phyloP scores from a whole-genome alignment of 2,797 vertebrate species.

The Neomorphus geoffroyi region DNA sequence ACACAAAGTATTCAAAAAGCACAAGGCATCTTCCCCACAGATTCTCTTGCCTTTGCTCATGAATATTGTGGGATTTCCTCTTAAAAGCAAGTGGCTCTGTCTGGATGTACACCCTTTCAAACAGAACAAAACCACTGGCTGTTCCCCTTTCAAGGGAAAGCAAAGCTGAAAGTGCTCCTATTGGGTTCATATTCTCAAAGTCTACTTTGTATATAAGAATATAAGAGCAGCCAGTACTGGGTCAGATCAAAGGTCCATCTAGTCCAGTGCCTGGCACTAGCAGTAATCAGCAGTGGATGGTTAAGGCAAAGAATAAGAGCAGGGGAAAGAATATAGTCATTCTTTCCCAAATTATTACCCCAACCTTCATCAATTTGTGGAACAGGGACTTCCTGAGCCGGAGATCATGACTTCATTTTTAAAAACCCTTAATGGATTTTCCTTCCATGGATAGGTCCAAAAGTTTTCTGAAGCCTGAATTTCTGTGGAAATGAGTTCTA shows the following conservation, averaged over 20 bases:
- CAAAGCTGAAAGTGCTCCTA: neutral
- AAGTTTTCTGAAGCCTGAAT: neutral
- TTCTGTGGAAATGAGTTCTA: neutral
- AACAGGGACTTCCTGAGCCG: neutral
- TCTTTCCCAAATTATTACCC: neutral
- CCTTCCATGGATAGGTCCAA: neutral
- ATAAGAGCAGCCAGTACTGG: neutral
- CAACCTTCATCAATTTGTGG: neutral
- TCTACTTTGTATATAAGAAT: neutral
- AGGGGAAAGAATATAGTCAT: neutral
- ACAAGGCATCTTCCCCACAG: neutral
- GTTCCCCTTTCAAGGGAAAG: neutral
- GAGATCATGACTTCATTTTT: neutral
- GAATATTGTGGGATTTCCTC: neutral
- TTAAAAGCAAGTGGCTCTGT: neutral
- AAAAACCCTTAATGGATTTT: neutral
- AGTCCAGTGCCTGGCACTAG: neutral
- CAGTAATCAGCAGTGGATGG: neutral
- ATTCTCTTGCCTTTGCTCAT: neutral
- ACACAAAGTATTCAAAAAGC: neutral
- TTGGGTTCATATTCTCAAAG: neutral
- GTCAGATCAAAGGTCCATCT: neutral
- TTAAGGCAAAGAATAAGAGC: neutral
- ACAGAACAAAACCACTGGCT: neutral
- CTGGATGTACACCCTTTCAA: neutral